Evolutionary conservation across 2,888 invertebrate genomes (phyloP).

Genomic region (Amaurobius ferox): DNA sequence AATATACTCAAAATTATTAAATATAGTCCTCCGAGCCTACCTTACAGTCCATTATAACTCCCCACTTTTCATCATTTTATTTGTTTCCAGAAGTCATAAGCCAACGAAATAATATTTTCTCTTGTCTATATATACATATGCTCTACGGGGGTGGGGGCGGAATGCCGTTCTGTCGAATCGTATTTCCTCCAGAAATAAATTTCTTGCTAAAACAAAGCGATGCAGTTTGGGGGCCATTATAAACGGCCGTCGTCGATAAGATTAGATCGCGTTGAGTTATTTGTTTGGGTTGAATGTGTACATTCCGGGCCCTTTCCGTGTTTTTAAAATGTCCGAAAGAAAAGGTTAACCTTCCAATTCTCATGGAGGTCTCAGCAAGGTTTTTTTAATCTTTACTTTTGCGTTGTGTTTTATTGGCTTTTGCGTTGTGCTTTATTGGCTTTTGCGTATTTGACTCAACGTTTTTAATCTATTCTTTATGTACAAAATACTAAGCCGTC

Average conservation of each 20-base stretch:
- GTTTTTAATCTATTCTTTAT: too few relatives aligned
- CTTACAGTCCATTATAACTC: not conserved
- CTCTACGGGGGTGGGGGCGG: not conserved
- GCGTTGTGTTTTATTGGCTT: too few relatives aligned
- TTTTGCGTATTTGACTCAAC: too few relatives aligned
- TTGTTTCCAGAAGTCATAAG: not conserved
- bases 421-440: too few relatives aligned
- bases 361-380: too few relatives aligned
- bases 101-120: not conserved
- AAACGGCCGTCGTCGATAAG: slow-evolving; percentile 37
- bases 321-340: not conserved
- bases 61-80: not conserved
- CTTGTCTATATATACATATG: not conserved
- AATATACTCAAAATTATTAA: not conserved
- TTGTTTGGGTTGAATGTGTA: slow-evolving; percentile 5
- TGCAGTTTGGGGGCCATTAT: slow-evolving; percentile 21
- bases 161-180: not conserved
- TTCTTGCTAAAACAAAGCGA: not conserved
- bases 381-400: too few relatives aligned
- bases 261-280: slow-evolving; percentile 27
- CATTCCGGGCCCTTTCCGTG: not conserved
- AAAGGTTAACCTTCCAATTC: not conserved
- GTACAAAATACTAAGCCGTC: too few relatives aligned
- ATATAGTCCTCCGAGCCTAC: not conserved
- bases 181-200: not conserved